A percentile compares a stretch with the other conserved stretches of the same genome.
Evolutionary conservation across 2,797 vertebrate species (phyloP).

Genomic region (Brachyalestes nurse): DNA sequence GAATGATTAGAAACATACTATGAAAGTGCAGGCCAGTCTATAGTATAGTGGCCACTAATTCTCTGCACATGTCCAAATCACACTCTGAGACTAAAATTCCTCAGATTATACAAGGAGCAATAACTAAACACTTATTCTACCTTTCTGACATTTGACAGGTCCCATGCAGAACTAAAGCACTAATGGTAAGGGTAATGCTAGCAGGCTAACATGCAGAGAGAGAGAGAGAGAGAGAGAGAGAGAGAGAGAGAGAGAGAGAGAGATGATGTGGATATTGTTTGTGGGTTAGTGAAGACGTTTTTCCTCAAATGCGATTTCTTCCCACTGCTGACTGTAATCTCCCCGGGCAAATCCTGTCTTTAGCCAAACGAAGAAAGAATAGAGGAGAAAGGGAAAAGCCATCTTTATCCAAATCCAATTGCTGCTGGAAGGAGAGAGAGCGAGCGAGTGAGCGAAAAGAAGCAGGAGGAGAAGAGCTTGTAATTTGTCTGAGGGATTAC

Average conservation of each 20-base stretch:
- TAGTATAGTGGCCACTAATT: too few species aligned
- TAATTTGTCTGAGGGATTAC: conserved; percentile 86
- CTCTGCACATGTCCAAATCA: too few species aligned
- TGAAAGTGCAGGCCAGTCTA: too few species aligned
- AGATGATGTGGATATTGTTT: conserved; percentile 54
- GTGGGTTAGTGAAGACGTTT: conserved; percentile 74
- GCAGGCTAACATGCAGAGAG: too few species aligned
- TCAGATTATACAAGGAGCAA: too few species aligned
- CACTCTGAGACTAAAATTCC: too few species aligned
- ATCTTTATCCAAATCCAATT: conserved; percentile 87
- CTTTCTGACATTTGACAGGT: too few species aligned
- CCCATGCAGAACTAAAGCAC: too few species aligned
- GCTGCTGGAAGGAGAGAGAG: conserved; percentile 72
- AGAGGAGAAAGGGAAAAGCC: conserved; percentile 81
- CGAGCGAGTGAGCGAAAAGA: conserved; percentile 63
- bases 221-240: conserved; percentile 3
- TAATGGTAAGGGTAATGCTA: too few species aligned
- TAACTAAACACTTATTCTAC: too few species aligned
- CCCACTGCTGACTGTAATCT: conserved; percentile 72
- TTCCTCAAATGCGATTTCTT: conserved; percentile 77
- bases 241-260: conserved; percentile 5
- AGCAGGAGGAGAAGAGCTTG: conserved; percentile 72
- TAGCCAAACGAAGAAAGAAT: conserved; percentile 80
- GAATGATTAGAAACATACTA: too few species aligned
- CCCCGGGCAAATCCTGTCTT: conserved; percentile 80